Base-by-base conservation (phyloP, 2,113 vertebrate genomes). In the Phylloscopus trochiloides region DNA sequence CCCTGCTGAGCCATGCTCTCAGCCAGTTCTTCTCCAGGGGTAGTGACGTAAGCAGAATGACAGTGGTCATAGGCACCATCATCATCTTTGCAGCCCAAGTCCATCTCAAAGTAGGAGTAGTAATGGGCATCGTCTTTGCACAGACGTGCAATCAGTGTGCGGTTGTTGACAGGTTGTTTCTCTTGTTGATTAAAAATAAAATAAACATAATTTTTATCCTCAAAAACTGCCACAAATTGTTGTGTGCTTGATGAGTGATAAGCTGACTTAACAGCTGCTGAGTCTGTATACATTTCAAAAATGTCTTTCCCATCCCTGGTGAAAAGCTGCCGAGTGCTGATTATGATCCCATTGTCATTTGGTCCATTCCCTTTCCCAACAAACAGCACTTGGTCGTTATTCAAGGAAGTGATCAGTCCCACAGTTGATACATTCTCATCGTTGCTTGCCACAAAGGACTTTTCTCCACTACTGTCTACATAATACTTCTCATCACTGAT, bases 51-150 rank as follows among this genome's bases (percentile, higher is more conserved):
- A 26, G 98, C 99, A 2, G 99, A 98, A 88, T 99, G 98, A 38
- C 98, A 98, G 92, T 99, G 98, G 88, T 98, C 98, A 54, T 98
- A 99, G 80, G 73, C 63, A 34, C 89, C 94, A 3, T 94, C 61
- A 14, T 88, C 96, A 80, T 97, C 95, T 17, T 91, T 98, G 83
- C 99, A 99, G 75, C 96, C 98, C 79, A 99, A 98, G 96, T 99
- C 99, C 97, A 99, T 98, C 97, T 99, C 99, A 6, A 99, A 98
- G 96, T 99, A 99, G n/a, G 99, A 99, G 94, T 98, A 99, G 48
- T 99, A 99, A 32, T 94, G 95, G 26, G 96, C 94, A 86, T 99
- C 99, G 2, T 98, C 58, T 63, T 99, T 99, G 89, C 99, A 99
- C 94, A 99, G 98, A 36, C 99, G 98, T 0, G 99, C 98, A 80